Evolutionary conservation across 1,140 invertebrate genomes (phyloP), one percentile per base, ranked within the genome.

Genomic region (Drosophila mojavensis): DNA sequence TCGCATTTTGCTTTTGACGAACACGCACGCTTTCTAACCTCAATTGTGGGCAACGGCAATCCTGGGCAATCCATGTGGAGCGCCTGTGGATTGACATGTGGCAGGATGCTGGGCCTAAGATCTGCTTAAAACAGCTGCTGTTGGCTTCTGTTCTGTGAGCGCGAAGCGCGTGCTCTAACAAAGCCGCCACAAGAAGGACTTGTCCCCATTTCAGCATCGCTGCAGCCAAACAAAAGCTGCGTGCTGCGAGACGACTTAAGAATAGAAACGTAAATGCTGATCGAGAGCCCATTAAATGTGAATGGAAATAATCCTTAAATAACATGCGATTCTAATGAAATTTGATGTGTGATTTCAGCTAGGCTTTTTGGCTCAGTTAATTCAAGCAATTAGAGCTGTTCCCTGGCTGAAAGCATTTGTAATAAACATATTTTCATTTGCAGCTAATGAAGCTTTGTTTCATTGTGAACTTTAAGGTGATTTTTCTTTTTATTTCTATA

Each of bases 21-120:
- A 75, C 67, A 70, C 64, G 77, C 60, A 77, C 68, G 75, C 81
- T 56, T 50, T 50, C 71, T 80, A 88, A 75, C 69, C 82, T 48
- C 79, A 74, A 65, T 70, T 72, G 45, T 54, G 67, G 36, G 15
- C 62, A 65, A 82, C 59, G 66, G 63, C 64, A 55, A 63, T 75
- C 63, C 63, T 64, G 15, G 36, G 15, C 47, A 47, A 36, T 39
- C 41, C 20, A 24, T 26, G 43, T 9, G 36, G 48, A 50, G 48
- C 11, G 39, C 71, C 82, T 78, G 83, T 76, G 71, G 83, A 70
- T 79, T 86, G 83, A 82, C 82, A 71, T 79, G 79, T 64, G 82
- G 64, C 79, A 72, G 64, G 30, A 13, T 30, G 50, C 50, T 65
- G 59, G 59, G 58, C 61, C 69, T 66, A 69, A 58, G 43, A 45